Percentiles rank a stretch among this genome's conserved stretches.
These are phyloP conservation scores for Cheirogaleus medius DNA, from an alignment of 2,113 vertebrate species.

Conservation along the genomic window DNA sequence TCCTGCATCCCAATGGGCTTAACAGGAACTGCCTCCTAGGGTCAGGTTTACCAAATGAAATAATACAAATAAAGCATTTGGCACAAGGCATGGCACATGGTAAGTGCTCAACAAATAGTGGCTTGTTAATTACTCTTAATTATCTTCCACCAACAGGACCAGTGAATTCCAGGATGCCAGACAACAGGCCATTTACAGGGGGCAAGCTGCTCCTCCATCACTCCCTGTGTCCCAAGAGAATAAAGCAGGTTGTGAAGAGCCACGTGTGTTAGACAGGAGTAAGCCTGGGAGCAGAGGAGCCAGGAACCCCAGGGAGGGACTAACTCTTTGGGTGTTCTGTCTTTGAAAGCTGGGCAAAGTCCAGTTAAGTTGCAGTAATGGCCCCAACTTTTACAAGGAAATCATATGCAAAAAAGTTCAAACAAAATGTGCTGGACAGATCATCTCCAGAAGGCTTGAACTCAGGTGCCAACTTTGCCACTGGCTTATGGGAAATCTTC, in stretches of 20 bases:
- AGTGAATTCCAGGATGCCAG: not conserved
- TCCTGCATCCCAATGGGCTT: not conserved
- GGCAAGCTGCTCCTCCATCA: not conserved
- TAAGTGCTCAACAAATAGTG: rapidly evolving
- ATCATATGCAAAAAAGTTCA: not conserved
- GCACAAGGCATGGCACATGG: not conserved
- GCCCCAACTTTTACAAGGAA: not conserved
- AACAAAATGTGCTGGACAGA: not conserved
- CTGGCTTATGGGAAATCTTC: not conserved
- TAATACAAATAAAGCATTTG: not conserved
- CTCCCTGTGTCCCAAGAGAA: not conserved
- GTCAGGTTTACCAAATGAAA: not conserved
- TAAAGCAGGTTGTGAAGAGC: not conserved
- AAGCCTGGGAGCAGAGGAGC: not conserved
- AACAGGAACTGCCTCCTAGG: not conserved
- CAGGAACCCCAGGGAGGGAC: not conserved
- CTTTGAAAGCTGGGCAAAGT: not conserved
- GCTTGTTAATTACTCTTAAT: not conserved
- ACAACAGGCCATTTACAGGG: not conserved
- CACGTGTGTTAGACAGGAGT: not conserved
- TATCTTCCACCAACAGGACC: not conserved
- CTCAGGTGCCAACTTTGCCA: not conserved
- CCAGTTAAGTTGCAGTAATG: not conserved
- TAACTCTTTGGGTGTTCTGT: not conserved
- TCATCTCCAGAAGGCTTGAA: not conserved